phyloP scores from a whole-genome alignment of 2,888 invertebrate genomes.

The Meteorus cinctellus region DNA sequence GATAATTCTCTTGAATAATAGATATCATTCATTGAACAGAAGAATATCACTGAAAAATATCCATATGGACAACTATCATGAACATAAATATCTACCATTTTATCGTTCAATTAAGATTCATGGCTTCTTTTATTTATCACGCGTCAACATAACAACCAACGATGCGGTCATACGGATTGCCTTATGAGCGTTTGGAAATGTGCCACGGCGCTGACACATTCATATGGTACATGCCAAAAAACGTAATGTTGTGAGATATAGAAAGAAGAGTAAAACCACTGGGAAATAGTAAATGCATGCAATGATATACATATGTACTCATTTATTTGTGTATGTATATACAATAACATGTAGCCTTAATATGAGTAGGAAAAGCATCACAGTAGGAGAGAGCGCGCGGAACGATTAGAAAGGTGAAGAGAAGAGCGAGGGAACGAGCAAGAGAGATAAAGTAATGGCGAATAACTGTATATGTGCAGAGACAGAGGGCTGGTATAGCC shows the following conservation, averaged over 20 bases:
- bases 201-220: constrained; percentile 33
- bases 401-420: neutral
- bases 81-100: constrained; percentile 12
- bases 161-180: constrained; percentile 39
- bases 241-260: constrained; percentile 16
- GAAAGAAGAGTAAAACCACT: constrained; percentile 7
- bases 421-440: neutral
- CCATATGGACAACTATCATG: constrained; percentile 9
- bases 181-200: constrained; percentile 34
- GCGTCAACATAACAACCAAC: constrained; percentile 1
- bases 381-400: neutral
- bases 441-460: neutral
- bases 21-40: neutral
- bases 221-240: constrained; percentile 28
- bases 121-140: constrained; percentile 12
- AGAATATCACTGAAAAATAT: constrained; percentile 5
- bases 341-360: neutral
- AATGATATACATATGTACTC: neutral
- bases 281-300: neutral
- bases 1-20: too few relatives aligned
- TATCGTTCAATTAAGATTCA: constrained; percentile 7
- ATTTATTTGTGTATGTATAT: neutral
- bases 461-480: neutral
- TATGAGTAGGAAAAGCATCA: neutral
- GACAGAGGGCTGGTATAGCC: neutral